Base-by-base conservation (phyloP, 2,797 vertebrate genomes). In the Gymnocypris eckloni region DNA sequence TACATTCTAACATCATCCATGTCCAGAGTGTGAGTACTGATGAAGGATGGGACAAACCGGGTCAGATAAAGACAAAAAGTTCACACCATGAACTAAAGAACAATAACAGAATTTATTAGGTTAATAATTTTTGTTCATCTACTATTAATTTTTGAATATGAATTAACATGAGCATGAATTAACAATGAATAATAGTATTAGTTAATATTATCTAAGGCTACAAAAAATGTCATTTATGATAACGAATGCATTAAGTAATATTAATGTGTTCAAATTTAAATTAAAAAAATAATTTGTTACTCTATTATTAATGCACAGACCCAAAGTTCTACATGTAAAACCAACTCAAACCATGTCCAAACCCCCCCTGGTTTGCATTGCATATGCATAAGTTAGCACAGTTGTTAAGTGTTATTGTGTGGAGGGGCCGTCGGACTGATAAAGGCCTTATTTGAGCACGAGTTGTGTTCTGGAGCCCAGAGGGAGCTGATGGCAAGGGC, bases 401-500 rank as follows among this genome's bases (percentile, higher is more conserved):
- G 22, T 33, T 69, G 61, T 56, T 72, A 85, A 88, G 64, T 77
- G 56, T 13, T 79, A 73, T 67, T 50, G 43, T 82, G 80, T 81
- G 64, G 45, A 87, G 25, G 61, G 64, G 39, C 79, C 11, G 61
- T 37, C 11, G 25, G 45, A 72, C 54, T 48, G 41, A 52, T 66
- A 78, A 83, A 54, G 69, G 54, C 79, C 73, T 80, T 72, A 45
- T 54, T 59, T 66, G 72, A 88, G 45, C 50, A 76, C 6, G 45
- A 82, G 16, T 79, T 76, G 39, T 71, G 54, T 84, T 81, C 18
- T 11, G 37, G 18, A 73, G 87, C 39, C 87, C 37, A 28, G 66
- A 70, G 81, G 88, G 75, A 81, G 81, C 66, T 64, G 81, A 89
- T 84, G 59, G 64, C 72, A 41, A 80, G 71, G 50, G 80, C 76